A percentile compares a stretch with the other conserved stretches of the same genome.
phyloP scores from a whole-genome alignment of 1,140 invertebrate genomes.

The Brachionus plicatilis region DNA sequence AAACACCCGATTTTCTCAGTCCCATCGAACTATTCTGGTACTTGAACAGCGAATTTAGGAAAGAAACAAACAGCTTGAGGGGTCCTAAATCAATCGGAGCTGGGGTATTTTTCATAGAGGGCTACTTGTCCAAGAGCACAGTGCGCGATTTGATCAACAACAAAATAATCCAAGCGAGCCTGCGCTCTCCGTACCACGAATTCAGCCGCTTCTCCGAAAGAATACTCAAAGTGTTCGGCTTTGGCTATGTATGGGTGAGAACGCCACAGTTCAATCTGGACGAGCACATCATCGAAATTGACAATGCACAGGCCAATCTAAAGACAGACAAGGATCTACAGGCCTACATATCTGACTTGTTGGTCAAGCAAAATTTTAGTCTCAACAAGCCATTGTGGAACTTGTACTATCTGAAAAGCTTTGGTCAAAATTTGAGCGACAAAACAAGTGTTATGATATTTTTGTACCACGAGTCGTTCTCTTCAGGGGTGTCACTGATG shows the following conservation, averaged over 20 bases:
- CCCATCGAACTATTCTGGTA: constrained; percentile 30
- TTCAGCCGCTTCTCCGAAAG: constrained; percentile 14
- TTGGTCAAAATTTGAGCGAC: constrained; percentile 16
- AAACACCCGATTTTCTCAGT: constrained; percentile 10
- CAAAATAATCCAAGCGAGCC: neutral
- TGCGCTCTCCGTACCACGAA: neutral
- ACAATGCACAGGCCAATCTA: neutral
- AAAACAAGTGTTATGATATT: constrained; percentile 21
- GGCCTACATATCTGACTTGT: neutral
- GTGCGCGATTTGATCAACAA: constrained; percentile 21
- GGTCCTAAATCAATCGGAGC: constrained; percentile 3
- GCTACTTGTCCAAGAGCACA: neutral
- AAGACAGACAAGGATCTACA: constrained; percentile 23
- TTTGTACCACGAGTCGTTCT: constrained; percentile 10
- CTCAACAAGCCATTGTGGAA: constrained; percentile 32
- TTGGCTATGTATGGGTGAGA: constrained; percentile 12
- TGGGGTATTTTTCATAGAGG: constrained; percentile 28
- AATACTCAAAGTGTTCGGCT: neutral
- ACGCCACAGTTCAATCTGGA: neutral
- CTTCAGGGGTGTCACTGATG: constrained; percentile 8
- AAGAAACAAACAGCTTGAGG: neutral
- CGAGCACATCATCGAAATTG: constrained; percentile 27
- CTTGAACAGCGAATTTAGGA: constrained; percentile 10
- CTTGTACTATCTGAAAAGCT: constrained; percentile 6
- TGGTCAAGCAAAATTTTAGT: neutral